Conservation (phyloP, 2,888 invertebrate species). For the Sinopyrophorus schimmeli region DNA sequence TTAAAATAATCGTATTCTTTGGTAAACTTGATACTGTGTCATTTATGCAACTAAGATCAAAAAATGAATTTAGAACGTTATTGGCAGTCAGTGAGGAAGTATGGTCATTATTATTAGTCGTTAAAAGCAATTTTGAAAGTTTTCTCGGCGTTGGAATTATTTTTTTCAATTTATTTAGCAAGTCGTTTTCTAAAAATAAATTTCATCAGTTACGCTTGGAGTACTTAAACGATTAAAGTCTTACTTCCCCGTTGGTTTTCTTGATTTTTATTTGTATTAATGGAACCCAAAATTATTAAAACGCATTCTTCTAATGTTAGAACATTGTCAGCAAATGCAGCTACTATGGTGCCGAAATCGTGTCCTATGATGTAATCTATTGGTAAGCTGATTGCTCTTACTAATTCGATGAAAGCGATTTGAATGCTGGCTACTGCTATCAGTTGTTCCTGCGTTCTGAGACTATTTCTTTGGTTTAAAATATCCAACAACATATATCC, state of each 20-base stretch:
- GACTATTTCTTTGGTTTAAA: not conserved
- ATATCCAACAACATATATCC: constrained; percentile 18
- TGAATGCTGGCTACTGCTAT: constrained; percentile 61
- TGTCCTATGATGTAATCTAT: constrained; percentile 59
- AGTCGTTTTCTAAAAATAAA: not conserved
- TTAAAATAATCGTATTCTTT: not conserved
- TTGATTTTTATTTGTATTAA: not conserved
- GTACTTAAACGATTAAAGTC: too few relatives aligned
- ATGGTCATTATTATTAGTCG: not conserved
- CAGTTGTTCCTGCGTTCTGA: not conserved
- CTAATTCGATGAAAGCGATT: constrained; percentile 52
- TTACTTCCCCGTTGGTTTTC: too few relatives aligned
- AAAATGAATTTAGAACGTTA: too few relatives aligned
- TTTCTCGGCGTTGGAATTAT: not conserved
- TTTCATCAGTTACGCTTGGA: too few relatives aligned
- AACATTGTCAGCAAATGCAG: constrained; percentile 88
- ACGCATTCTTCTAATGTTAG: constrained; percentile 82
- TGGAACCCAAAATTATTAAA: constrained; percentile 51
- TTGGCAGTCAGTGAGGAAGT: too few relatives aligned
- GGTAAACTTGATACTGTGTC: not conserved
- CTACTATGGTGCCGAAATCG: constrained; percentile 88
- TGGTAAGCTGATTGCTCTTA: constrained; percentile 56
- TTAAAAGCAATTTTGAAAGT: not conserved
- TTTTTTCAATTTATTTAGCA: not conserved
- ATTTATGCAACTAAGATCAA: too few relatives aligned